Conservation (phyloP, 1,140 invertebrate species). For the Pollicipes pollicipes region DNA sequence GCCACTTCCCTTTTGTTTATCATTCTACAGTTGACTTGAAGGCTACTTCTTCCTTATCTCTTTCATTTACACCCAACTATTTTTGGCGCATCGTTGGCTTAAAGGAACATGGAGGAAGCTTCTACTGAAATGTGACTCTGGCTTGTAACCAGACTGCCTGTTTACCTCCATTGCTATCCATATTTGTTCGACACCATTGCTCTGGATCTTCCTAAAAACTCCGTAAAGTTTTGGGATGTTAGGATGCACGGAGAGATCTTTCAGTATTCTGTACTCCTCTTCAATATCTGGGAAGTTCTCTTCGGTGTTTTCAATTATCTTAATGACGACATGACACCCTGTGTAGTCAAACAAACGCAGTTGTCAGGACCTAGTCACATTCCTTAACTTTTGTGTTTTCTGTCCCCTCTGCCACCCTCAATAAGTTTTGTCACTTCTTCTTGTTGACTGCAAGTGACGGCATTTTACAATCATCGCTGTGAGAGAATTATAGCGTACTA, state of each 20-base stretch:
- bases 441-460: no score
- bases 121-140: background rate
- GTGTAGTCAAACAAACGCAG: no score
- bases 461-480: no score
- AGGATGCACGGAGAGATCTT: conserved; percentile 50
- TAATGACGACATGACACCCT: conserved; percentile 52
- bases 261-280: conserved; percentile 56
- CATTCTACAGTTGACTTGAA: background rate
- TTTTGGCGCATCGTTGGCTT: conserved; percentile 1
- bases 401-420: no score
- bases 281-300: conserved; percentile 72
- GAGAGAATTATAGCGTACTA: background rate
- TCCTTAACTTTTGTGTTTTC: conserved; percentile 21
- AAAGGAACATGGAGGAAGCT: background rate
- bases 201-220: conserved; percentile 45
- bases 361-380: no score
- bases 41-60: background rate
- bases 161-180: conserved; percentile 70
- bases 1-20: background rate
- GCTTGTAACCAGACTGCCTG: background rate
- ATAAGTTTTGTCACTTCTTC: no score
- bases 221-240: conserved; percentile 62
- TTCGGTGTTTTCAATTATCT: conserved; percentile 63
- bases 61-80: background rate
- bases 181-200: conserved; percentile 50